phyloP scores from a whole-genome alignment of 2,888 invertebrate species.

The Punctoribates punctum region DNA sequence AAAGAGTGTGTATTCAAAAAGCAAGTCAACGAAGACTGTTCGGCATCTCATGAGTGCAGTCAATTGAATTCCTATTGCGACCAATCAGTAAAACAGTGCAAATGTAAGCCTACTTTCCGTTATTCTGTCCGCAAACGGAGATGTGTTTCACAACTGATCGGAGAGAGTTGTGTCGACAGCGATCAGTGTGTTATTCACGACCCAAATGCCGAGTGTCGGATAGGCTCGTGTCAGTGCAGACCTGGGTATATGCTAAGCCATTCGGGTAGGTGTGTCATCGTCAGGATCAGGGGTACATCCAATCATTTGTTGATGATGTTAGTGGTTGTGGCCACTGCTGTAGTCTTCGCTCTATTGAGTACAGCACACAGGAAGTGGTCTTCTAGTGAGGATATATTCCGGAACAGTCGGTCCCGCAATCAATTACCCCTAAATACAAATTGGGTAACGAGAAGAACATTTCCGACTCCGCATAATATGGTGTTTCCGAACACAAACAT shows the following conservation, averaged over 20 bases:
- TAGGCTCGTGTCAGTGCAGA: conserved; percentile 28
- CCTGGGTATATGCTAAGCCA: conserved; percentile 18
- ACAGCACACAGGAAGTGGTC: conserved; percentile 26
- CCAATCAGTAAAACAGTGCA: not conserved
- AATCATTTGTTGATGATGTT: conserved; percentile 23
- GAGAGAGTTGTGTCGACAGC: conserved; percentile 3
- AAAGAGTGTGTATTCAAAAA: not conserved
- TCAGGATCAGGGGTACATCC: not conserved
- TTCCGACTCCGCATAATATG: conserved; percentile 19
- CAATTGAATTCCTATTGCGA: not conserved
- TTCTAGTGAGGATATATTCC: conserved; percentile 6
- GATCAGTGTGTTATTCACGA: conserved; percentile 10
- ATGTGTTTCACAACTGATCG: conserved; percentile 27
- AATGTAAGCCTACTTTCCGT: conserved; percentile 12
- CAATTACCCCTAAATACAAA: not conserved
- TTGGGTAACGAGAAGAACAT: conserved; percentile 4
- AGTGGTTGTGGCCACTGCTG: conserved; percentile 22
- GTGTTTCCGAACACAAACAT: not conserved
- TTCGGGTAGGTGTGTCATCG: not conserved
- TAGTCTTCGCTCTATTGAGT: conserved; percentile 20
- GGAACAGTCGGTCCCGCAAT: not conserved
- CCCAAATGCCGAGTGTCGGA: conserved; percentile 29
- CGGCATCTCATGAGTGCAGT: conserved; percentile 13
- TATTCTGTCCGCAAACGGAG: not conserved
- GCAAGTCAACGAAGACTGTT: not conserved